A percentile compares a stretch with the other conserved stretches of the same genome.
phyloP scores from a whole-genome alignment of 1,140 invertebrate genomes.

The Philotrypesis tridentata region DNA sequence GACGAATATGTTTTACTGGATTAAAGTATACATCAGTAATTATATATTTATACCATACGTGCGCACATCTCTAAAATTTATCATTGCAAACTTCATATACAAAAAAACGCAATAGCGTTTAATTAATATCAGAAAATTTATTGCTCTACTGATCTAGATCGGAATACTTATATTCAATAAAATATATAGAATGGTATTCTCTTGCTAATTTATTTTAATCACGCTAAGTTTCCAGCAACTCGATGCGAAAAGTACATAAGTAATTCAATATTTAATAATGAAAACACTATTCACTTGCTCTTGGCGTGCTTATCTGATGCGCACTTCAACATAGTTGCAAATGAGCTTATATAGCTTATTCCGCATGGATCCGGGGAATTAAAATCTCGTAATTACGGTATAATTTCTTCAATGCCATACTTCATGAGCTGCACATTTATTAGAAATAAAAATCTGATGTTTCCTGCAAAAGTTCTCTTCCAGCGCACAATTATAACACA shows the following conservation, averaged over 20 bases:
- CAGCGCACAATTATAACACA: neutral
- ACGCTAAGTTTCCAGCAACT: neutral
- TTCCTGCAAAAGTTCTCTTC: slow-evolving; percentile 8
- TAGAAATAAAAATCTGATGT: slow-evolving; percentile 28
- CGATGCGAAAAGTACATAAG: neutral
- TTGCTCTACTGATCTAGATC: no score
- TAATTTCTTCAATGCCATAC: slow-evolving; percentile 40
- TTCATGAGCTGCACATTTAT: slow-evolving; percentile 41
- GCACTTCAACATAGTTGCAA: slow-evolving; percentile 31
- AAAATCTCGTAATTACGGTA: slow-evolving; percentile 40
- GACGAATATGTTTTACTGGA: no score
- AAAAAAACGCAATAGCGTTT: no score
- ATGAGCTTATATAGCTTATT: slow-evolving; percentile 31
- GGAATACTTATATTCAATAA: slow-evolving; percentile 23
- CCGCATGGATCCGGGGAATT: slow-evolving; percentile 25
- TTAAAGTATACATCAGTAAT: no score
- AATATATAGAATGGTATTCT: slow-evolving; percentile 1
- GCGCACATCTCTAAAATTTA: no score
- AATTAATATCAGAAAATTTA: no score
- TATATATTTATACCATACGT: no score
- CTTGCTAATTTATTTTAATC: slow-evolving; percentile 18
- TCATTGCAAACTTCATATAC: no score
- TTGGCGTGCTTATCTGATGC: slow-evolving; percentile 9
- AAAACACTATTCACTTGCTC: slow-evolving; percentile 7
- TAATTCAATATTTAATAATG: slow-evolving; percentile 33